Base-by-base conservation (phyloP, 2,888 invertebrate genomes). In the Carcina quercana region DNA sequence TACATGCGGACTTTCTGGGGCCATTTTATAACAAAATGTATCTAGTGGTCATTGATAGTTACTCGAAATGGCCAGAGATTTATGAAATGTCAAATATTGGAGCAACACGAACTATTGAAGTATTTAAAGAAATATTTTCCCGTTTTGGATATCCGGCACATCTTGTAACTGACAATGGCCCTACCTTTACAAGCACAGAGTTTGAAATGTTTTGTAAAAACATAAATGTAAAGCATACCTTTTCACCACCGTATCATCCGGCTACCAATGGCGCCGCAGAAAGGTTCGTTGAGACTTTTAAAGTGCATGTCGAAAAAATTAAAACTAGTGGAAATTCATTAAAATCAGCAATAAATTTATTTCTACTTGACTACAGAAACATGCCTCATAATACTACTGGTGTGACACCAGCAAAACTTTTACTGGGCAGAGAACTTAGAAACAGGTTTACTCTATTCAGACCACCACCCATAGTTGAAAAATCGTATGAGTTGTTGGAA, bases 141-240 rank as follows among this genome's bases (percentile, higher is more conserved):
- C 10, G 35, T 4, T 38, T 12, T 32, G 35, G 38, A 13, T 41
- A 21, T 26, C 37, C 40, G 1, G 10, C 24, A 5, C 37, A 38
- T 27, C 30, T 39, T 24, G 39, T 38, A 7, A 39, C 39, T 26
- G 31, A 39, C 19, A 40, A 40, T 31, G 34, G 37, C n/a, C 10
- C 26, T 4, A 19, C 37, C n/a, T 40, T 31, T 12, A 40, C 37
- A 12, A 34, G 37, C 15, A 2, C 3, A 12, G 35, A 37, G 13
- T 42, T 42, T 32, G 5, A 35, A 29, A 27, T 26, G 14, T 40
- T 25, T 21, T 37, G 42, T 29, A 34, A 39, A 30, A 10, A 13
- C 8, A 15, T 21, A 11, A 2, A 24, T 11, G 13, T 32, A 6
- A 14, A 7, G 22, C 32, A 35, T n/a, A 15, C 29, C 3, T 25